Base-by-base conservation (phyloP, 1,140 invertebrate genomes). In the Eumaeus atala region DNA sequence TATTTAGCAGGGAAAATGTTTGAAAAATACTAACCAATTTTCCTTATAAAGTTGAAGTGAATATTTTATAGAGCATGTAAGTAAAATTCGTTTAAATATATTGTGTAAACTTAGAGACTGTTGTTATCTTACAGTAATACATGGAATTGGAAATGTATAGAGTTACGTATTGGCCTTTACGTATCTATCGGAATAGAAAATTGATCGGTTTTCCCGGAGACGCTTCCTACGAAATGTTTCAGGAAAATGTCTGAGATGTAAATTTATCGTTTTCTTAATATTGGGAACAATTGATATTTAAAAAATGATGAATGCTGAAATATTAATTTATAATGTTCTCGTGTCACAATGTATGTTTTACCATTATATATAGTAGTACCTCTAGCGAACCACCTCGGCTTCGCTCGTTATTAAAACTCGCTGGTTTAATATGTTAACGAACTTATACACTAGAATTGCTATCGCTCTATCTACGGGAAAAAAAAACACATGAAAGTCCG, bases 91-190 rank as follows among this genome's bases (percentile, higher is more conserved):
- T 16, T 17, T 3, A 14, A 16, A 44, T 44, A 44, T 44, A 44
- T 44, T 44, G 40, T 44, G 40, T 44, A 44, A 44, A 44, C 40
- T 14, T 44, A 44, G 21, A 28, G 40, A 14, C 40, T 16, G 40
- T n/a, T n/a, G n/a, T 44, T 44, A 44, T 44, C 40, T 44, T 44
- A 16, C 8, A 40, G 40, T 14, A 16, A 16, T 44, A 44, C 9
- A 44, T 7, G 12, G 40, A 44, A 44, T 44, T 44, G 40, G 40
- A 17, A 44, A 44, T 44, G 17, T 14, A 44, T 44, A 44, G 6
- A 9, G 21, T 28, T 28, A 28, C 40, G 40, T 8, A 16, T 44
- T 44, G 40, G 40, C 16, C 6, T 44, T n/a, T 17, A 44, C 40
- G 40, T 44, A 44, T 44, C 40, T 44, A 14, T 12, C 10, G 40